These are phyloP conservation scores for Pogoniulus pusillus DNA, from an alignment of 2,797 vertebrate genomes.

Conservation along the genomic window DNA sequence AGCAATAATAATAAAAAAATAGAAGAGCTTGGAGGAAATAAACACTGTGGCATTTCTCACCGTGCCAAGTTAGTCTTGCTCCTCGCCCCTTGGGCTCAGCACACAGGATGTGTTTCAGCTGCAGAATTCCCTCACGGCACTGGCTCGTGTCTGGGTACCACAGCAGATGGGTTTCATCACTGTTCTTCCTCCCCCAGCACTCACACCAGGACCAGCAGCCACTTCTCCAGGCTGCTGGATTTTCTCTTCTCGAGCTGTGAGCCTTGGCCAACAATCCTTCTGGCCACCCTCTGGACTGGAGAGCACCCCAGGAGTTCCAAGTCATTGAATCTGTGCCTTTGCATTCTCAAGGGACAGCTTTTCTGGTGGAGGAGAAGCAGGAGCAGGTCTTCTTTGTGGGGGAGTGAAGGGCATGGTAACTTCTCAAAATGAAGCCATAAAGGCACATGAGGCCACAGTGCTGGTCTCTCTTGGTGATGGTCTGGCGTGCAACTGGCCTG, in stretches of 20 bases:
- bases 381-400: not conserved
- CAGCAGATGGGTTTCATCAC: not conserved
- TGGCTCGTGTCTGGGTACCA: not conserved
- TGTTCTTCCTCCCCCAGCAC: not conserved
- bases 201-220: not conserved
- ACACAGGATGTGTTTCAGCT: not conserved
- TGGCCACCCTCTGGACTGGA: not conserved
- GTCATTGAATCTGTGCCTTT: not conserved
- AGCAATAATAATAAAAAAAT: not conserved
- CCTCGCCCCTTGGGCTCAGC: not conserved
- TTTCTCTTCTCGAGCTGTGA: not conserved
- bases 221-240: not conserved
- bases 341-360: not conserved
- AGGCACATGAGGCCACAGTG: fast-evolving
- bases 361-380: not conserved
- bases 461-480: not conserved
- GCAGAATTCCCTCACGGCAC: not conserved
- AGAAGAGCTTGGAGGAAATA: not conserved
- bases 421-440: not conserved
- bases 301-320: not conserved
- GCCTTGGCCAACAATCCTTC: not conserved
- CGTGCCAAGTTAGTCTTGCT: not conserved
- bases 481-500: not conserved
- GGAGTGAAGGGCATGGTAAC: not conserved
- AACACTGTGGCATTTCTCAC: not conserved